Evolutionary conservation across 2,113 vertebrate species (phyloP).

Genomic region (Tyrannus savana): DNA sequence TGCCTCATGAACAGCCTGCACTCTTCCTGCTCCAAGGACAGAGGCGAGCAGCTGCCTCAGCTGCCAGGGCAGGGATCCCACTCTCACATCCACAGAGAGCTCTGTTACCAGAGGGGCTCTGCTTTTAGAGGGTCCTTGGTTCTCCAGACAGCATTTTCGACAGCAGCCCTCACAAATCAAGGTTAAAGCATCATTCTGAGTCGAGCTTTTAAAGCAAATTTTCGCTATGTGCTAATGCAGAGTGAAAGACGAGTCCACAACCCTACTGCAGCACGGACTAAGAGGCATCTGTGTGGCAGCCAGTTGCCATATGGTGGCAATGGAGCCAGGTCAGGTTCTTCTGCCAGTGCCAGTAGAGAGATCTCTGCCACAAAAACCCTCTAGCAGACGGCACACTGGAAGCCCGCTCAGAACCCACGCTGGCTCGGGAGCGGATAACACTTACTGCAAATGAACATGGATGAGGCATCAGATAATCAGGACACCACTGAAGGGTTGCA

Average conservation of each 20-base stretch:
- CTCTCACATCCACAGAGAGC: neutral
- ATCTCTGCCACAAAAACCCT: neutral
- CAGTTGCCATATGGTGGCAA: neutral
- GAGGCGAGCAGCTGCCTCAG: neutral
- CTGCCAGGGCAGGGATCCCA: rapidly evolving
- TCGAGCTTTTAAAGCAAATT: neutral
- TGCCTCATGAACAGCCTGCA: neutral
- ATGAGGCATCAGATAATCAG: neutral
- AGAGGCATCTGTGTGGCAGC: neutral
- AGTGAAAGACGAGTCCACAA: neutral
- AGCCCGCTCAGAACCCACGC: neutral
- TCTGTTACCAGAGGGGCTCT: neutral
- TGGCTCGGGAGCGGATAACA: neutral
- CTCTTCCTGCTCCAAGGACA: neutral
- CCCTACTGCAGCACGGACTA: neutral
- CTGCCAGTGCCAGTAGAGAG: neutral
- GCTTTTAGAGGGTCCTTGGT: too few species aligned
- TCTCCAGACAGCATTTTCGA: neutral
- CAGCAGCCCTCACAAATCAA: neutral
- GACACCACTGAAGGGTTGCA: neutral
- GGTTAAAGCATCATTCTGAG: neutral
- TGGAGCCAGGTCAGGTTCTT: neutral
- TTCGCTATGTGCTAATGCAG: neutral
- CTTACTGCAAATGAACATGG: neutral
- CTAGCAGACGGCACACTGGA: neutral